Evolutionary conservation across 2,113 vertebrate genomes (phyloP), one percentile per base, ranked within the genome.

Genomic region (Gobius niger): DNA sequence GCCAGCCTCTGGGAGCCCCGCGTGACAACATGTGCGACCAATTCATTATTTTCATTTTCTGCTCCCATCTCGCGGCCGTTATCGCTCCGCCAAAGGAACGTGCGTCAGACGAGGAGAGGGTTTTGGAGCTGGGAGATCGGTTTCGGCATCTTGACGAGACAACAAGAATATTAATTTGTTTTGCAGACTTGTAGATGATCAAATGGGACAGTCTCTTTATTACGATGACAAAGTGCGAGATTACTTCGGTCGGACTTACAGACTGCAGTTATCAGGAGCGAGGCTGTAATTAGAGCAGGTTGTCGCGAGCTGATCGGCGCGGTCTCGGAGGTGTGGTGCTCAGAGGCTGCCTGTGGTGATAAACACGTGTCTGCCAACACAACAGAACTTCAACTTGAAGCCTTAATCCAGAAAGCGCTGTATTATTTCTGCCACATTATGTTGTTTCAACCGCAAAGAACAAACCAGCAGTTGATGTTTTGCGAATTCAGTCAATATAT

Each of bases 251-350:
- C 62, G 50, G 67, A 83, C 75, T 57, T 1, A 69, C 49, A 67
- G 70, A 70, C 76, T 65, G 51, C 70, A 83, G 80, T 77, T 90
- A 91, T 93, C 89, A 44, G 67, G 68, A 82, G 18, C 72, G 84
- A 78, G 91, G 92, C 91, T 87, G 92, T 90, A 91, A 93, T 93
- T 93, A 90, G 91, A 72, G 87, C 82, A 77, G 70, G 83, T 81
- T 91, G 89, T 92, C 90, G 90, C 90, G 90, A 87, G 82, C 85
- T 82, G 84, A 86, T 88, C 85, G 84, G 82, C 2, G 44, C 6
- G 76, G 72, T 71, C 74, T 73, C 66, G 7, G 5, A 68, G 76
- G 72, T 44, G 54, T 54, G 63, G 18, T 3, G 61, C 50, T 34
- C 77, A 13, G 40, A 70, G 63, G 70, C 65, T 19, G 24, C 64